Evolutionary conservation across 2,888 invertebrate species (phyloP), one percentile per base, ranked within the genome.

Genomic region (Oscheius sp.): DNA sequence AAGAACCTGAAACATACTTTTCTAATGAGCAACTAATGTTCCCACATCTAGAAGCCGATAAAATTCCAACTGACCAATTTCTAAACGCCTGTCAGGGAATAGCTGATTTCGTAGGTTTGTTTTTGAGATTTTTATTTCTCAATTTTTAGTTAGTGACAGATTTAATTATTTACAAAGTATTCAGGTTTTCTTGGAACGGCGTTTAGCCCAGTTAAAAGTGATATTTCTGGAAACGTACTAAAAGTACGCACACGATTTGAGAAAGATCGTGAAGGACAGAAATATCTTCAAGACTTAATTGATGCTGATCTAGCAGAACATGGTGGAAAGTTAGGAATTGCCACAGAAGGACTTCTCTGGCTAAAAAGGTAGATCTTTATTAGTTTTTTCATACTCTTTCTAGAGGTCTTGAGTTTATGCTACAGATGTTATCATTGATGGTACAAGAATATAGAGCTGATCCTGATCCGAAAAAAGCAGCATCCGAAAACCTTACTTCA

Each of bases 371-470:
- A 29, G 1, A 17, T 33, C 31, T 25, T 25, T 17, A 12, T 1
- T 10, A 12, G 20, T 23, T 39, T 66, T 31, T 57, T 58, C 23
- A 50, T 17, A 39, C 31, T 2, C 3, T 31, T 71, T 82, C 45
- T 69, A 85, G 85, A 75, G 85, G 85, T 3, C 78, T 85, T 15
- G 82, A 84, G 69, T 85, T 85, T 70, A 86, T 85, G 85, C 71
- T 85, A n/a, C 76, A 81, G 50, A 70, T 85, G 65, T 72, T 85
- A 25, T 53, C 73, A 8, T 63, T 71, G 23, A 76, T 85, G 80
- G 84, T 86, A 12, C 52, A 65, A 23, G 77, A 81, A 31, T 85
- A 83, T 70, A 67, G 70, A 8, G 31, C 68, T 10, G 71, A 65
- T 20, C 4, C n/a, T 2, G 61, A 61, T 45, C 67, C 50, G 1